A percentile compares a stretch with the other conserved stretches of the same genome.
Conservation (phyloP, 2,888 invertebrate genomes). For the Drosophila macrospina region DNA sequence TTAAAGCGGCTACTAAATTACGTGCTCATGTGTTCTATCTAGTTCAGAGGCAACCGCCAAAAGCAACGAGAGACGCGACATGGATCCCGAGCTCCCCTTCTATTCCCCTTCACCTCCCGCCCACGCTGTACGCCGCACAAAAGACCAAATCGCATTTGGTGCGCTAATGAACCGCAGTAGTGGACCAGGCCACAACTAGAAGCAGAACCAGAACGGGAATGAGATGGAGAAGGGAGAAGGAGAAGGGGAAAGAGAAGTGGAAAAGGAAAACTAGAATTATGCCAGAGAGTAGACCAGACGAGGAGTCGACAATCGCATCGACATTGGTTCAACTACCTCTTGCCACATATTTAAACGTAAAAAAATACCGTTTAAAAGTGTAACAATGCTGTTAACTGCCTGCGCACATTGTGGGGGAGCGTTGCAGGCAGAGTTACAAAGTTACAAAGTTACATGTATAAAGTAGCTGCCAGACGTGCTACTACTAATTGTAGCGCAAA, state of each 20-base stretch:
- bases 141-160: constrained; percentile 73
- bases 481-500: constrained; percentile 8
- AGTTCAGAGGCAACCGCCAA: constrained; percentile 56
- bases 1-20: constrained; percentile 80
- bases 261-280: constrained; percentile 8
- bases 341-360: constrained; percentile 68
- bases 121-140: constrained; percentile 29
- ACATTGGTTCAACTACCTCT: constrained; percentile 41
- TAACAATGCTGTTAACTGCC: constrained; percentile 72
- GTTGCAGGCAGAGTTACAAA: constrained; percentile 24
- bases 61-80: constrained; percentile 32
- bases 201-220: constrained; percentile 14
- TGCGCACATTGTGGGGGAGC: too few relatives aligned
- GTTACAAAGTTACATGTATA: background rate
- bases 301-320: constrained; percentile 35
- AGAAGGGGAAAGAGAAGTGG: constrained; percentile 1
- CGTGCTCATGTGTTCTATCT: constrained; percentile 80
- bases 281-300: constrained; percentile 28
- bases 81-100: background rate
- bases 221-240: background rate
- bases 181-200: constrained; percentile 40
- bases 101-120: background rate
- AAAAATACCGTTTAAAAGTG: constrained; percentile 75
- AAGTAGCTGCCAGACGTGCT: background rate
- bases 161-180: constrained; percentile 78